Evolutionary conservation across 2,113 vertebrate genomes (phyloP), one percentile per base, ranked within the genome.

Genomic region (Propithecus coquereli): DNA sequence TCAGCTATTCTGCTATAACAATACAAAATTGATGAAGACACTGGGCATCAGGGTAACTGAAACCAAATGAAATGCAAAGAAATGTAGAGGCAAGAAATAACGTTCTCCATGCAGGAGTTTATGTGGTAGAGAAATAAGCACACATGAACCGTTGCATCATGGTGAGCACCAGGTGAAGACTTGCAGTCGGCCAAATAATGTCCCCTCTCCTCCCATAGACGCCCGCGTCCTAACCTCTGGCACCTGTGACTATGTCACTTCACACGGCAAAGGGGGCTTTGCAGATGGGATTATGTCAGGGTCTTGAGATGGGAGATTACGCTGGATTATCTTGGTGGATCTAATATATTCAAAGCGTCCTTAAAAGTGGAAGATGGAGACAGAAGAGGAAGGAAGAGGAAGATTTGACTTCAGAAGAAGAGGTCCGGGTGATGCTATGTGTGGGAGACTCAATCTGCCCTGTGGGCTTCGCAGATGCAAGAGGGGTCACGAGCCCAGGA

Each of bases 71-170:
- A 37, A 30, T 25, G 9, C 8, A 22, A 1, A 45, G 57, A 40
- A 27, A 63, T 12, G 4, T 18, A 17, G 85, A 68, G 59, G 9
- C 32, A 50, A 45, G 50, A 59, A 22, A n/a, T 3, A 0, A 4
- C 6, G 6, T 5, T n/a, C 11, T 22, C 47, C 22, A 37, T 32
- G 16, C 57, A 20, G 52, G 37, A 14, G 8, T 34, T 18, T 17
- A 25, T 30, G 16, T 22, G 73, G 2, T 27, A 40, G 61, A 57
- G 65, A 88, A 14, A 45, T 0, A 7, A 50, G 43, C 11, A n/a
- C 1, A 23, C 47, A 65, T 4, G 11, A 12, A 12, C 37, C 22
- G 1, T 14, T 27, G 1, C n/a, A 1, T 0, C 25, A 1, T 0
- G 30, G n/a, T 1, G 30, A 27, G 11, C 6, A 1, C 65, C 63